Conservation (phyloP, 2,797 vertebrate genomes). For the Channallabes apus region DNA sequence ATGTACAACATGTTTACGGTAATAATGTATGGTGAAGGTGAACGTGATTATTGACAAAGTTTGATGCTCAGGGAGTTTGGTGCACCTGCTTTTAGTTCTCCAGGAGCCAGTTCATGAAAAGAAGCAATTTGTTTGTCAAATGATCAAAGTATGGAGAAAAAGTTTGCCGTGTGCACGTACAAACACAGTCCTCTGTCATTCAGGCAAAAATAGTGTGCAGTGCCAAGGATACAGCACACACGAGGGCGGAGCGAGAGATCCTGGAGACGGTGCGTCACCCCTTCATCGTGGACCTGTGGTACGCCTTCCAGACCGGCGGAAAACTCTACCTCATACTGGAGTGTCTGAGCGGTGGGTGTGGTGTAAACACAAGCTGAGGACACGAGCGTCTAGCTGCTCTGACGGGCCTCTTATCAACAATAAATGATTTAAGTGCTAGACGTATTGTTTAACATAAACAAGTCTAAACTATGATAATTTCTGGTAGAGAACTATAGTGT, state of each 20-base stretch:
- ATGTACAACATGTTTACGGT: no score
- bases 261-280: constrained; percentile 90
- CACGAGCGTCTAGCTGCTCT: neutral
- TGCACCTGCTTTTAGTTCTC: neutral
- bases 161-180: neutral
- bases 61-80: no score
- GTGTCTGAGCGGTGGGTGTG: constrained; percentile 84
- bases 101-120: neutral
- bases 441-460: neutral
- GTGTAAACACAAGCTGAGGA: neutral
- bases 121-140: neutral
- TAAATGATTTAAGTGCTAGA: neutral
- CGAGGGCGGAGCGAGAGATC: constrained; percentile 86
- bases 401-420: neutral
- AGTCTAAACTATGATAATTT: neutral
- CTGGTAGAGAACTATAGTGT: no score
- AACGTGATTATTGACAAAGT: neutral
- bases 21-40: neutral
- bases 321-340: constrained; percentile 96
- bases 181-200: neutral
- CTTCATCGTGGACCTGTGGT: constrained; percentile 91
- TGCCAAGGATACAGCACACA: constrained; percentile 90
- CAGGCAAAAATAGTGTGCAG: constrained; percentile 91
- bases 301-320: constrained; percentile 91
- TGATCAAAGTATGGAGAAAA: neutral